Evolutionary conservation across 1,140 invertebrate genomes (phyloP).

Genomic region (Augochlora pura): DNA sequence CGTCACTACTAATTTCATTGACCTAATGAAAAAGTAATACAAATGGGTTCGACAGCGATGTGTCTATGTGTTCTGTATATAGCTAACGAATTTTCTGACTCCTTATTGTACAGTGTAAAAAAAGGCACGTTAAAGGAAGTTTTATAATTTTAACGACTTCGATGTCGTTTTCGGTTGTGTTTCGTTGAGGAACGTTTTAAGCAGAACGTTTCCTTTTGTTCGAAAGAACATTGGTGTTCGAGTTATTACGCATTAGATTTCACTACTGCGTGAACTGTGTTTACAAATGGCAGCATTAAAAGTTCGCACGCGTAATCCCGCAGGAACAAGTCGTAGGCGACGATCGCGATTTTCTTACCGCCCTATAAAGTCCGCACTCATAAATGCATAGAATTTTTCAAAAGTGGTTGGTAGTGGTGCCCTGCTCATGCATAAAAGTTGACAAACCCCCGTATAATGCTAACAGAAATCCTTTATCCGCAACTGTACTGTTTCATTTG

Average conservation of each 20-base stretch:
- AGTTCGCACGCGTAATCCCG: not conserved
- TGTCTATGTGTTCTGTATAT: too few species aligned
- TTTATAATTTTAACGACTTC: too few species aligned
- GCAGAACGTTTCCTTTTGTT: not conserved
- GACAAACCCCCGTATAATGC: not conserved
- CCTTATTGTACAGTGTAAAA: too few species aligned
- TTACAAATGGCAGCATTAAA: not conserved
- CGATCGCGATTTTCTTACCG: slow-evolving; percentile 14
- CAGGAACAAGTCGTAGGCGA: slow-evolving; percentile 17
- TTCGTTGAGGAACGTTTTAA: not conserved
- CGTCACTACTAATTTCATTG: too few species aligned
- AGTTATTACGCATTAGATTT: not conserved
- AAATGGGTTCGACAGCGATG: too few species aligned
- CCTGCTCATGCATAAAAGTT: not conserved
- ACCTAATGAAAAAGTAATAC: too few species aligned
- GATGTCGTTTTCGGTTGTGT: too few species aligned
- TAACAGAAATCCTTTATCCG: slow-evolving; percentile 16
- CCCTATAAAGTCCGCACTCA: slow-evolving; percentile 35
- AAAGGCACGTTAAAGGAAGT: too few species aligned
- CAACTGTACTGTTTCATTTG: not conserved
- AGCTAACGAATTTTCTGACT: too few species aligned
- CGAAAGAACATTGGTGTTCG: not conserved
- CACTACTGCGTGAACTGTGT: not conserved
- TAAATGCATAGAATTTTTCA: slow-evolving; percentile 65
- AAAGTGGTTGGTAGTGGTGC: slow-evolving; percentile 33